These are phyloP conservation scores for Chiroxiphia lanceolata DNA, from an alignment of 2,797 vertebrate species.

Conservation along the genomic window DNA sequence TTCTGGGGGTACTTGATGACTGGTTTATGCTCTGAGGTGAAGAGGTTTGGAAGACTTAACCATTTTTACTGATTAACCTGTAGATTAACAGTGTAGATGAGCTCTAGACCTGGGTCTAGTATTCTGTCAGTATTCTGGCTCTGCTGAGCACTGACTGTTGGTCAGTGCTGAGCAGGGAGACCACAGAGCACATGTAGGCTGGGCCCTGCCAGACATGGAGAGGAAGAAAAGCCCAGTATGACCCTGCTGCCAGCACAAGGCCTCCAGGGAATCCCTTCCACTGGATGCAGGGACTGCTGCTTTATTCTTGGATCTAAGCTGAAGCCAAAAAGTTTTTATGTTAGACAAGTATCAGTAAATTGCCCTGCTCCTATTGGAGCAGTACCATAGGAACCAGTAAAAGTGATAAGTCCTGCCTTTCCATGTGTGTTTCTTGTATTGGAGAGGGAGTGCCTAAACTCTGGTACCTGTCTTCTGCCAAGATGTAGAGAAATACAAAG, in stretches of 20 bases:
- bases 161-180: neutral
- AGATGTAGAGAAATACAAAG: neutral
- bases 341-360: rapidly evolving
- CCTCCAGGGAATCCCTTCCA: too few relatives aligned
- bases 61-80: neutral
- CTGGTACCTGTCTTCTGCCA: neutral
- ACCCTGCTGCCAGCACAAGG: neutral
- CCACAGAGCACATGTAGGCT: rapidly evolving
- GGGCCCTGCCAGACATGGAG: neutral
- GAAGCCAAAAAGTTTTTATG: rapidly evolving
- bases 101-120: neutral
- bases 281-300: neutral
- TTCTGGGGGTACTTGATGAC: too few relatives aligned
- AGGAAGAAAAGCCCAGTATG: neutral
- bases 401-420: neutral
- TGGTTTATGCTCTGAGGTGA: neutral
- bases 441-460: neutral
- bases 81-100: rapidly evolving
- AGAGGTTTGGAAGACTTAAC: neutral
- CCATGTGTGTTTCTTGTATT: neutral
- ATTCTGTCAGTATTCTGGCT: neutral
- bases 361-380: rapidly evolving
- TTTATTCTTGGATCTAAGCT: neutral
- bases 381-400: too few relatives aligned
- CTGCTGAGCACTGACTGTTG: neutral